phyloP scores from a whole-genome alignment of 2,888 invertebrate species.

The Rhodophaea formosa region DNA sequence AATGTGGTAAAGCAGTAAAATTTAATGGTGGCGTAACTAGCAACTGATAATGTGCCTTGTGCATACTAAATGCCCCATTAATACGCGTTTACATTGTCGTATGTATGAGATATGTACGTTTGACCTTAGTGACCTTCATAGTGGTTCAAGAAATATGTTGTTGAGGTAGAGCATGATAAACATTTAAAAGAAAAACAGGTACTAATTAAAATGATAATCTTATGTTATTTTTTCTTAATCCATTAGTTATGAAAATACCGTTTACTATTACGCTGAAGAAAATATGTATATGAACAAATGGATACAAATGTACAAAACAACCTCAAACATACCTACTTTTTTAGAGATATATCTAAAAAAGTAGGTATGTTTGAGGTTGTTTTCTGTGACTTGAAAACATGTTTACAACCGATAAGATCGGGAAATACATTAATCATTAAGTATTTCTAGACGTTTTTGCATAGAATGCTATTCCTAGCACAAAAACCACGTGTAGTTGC shows the following conservation, averaged over 20 bases:
- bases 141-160: conserved; percentile 1
- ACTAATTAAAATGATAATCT: not conserved
- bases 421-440: not conserved
- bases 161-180: conserved; percentile 10
- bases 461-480: not conserved
- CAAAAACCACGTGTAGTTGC: not conserved
- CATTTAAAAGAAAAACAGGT: not conserved
- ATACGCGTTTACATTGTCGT: not conserved
- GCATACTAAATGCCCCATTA: conserved; percentile 1
- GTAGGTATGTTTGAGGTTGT: no score
- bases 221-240: no score
- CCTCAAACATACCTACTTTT: no score
- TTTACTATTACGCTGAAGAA: not conserved
- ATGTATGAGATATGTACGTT: not conserved
- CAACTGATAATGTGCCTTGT: not conserved
- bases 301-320: no score
- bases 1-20: not conserved
- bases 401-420: no score
- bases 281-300: no score
- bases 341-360: no score
- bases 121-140: conserved; percentile 4
- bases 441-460: not conserved
- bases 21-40: not conserved
- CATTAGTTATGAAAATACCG: not conserved
- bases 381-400: no score